Base-by-base conservation (phyloP, 2,888 invertebrate species). In the Drosophila birchii region DNA sequence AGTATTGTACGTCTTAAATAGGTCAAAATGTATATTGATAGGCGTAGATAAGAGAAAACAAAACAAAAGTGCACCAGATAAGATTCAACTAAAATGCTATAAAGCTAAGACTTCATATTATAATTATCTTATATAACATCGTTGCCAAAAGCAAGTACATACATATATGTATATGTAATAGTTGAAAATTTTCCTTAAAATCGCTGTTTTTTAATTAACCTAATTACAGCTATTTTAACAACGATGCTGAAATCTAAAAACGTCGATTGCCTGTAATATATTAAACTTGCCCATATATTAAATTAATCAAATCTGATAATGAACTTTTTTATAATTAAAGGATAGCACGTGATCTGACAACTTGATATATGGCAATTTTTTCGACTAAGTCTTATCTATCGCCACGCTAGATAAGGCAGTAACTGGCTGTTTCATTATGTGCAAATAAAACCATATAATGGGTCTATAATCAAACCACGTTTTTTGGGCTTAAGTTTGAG, bases 1-100 rank as follows among this genome's bases (percentile, higher is more conserved):
- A 20, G 16, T 20, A 23, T 51, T 34, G 16, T 16, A 16, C 20
- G n/a, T 20, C 26, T 34, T 44, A 66, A 62, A 38, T 66, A 23
- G 66, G 66, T 67, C 64, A 54, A 26, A 23, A 34, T 54, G 45
- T 12, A n/a, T n/a, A n/a, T n/a, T n/a, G n/a, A n/a, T n/a, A n/a
- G n/a, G n/a, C 12, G 5, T 12, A 34, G 54, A 67, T 67, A 54
- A 54, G 23, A 1, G 9, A 53, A 53, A 51, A 20, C 8, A 51
- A 51, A 39, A 38, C 16, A 29, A 16, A 16, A 18, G 26, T 53
- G 5, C 23, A 54, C 9, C 20, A 7, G 45, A 64, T 66, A 32
- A 66, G 38, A 23, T 53, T 66, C 39, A 12, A 23, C 14, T 14
- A 32, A n/a, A 32, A 12, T 32, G 12, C 38, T 39, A n/a, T 0